Conservation (phyloP, 1,140 invertebrate genomes). For the Leguminivora glycinivorella region DNA sequence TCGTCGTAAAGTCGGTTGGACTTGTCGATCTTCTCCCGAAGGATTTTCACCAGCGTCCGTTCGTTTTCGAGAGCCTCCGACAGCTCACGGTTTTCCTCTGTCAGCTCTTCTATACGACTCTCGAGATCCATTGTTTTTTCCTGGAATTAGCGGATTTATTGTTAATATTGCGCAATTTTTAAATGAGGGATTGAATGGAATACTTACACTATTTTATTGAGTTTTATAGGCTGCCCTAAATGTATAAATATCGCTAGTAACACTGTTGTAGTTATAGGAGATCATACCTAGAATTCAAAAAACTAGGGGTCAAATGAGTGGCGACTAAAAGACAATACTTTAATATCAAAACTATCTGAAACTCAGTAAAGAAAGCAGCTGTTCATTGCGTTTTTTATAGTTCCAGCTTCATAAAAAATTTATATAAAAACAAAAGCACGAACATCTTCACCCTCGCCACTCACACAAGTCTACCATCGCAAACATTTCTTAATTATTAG, state of each 20-base stretch:
- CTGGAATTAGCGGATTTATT: constrained; percentile 43
- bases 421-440: neutral
- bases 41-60: constrained; percentile 52
- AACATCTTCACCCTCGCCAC: too few species aligned
- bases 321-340: too few species aligned
- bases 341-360: neutral
- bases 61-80: constrained; percentile 69
- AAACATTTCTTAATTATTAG: neutral
- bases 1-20: constrained; percentile 54
- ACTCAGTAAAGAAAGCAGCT: neutral
- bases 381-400: neutral
- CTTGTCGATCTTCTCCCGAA: constrained; percentile 60
- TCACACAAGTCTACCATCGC: neutral
- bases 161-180: neutral
- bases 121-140: constrained; percentile 64
- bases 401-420: neutral
- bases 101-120: constrained; percentile 57
- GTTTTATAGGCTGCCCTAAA: too few species aligned
- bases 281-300: neutral
- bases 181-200: neutral
- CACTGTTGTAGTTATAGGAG: too few species aligned
- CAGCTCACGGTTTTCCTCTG: constrained; percentile 70
- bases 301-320: neutral
- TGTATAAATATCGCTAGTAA: too few species aligned
- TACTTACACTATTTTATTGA: too few species aligned